Percentiles rank a stretch among this genome's conserved stretches.
Evolutionary conservation across 92 coral and sea anemone species (phyloP).

Genomic region (Zoanthus gigantus): DNA sequence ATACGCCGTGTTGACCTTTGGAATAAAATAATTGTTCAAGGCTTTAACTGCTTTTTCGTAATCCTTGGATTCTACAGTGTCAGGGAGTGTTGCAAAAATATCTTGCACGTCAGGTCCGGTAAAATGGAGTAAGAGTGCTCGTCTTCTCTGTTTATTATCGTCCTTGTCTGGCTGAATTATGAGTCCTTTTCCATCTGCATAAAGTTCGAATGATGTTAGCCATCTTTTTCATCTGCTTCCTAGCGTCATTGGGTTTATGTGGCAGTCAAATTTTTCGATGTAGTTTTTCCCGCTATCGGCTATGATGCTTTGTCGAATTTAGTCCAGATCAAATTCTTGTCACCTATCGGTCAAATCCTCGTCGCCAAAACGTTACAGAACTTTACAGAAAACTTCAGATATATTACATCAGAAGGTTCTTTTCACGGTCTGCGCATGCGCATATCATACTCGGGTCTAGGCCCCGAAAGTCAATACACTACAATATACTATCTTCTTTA

Average conservation of each 20-base stretch:
- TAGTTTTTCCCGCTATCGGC: slow-evolving; percentile 1
- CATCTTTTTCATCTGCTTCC: slow-evolving; percentile 40
- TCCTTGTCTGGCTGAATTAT: slow-evolving; percentile 28
- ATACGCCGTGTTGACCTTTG: slow-evolving; percentile 31
- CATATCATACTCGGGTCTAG: neutral
- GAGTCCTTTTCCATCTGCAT: slow-evolving; percentile 38
- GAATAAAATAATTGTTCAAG: neutral
- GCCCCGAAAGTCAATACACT: too few relatives aligned
- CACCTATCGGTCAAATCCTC: slow-evolving; percentile 27
- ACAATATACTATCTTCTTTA: too few relatives aligned
- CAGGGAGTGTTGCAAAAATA: slow-evolving; percentile 39
- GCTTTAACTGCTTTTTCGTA: slow-evolving; percentile 39
- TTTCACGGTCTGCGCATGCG: neutral
- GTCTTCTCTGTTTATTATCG: slow-evolving; percentile 32
- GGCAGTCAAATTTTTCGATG: slow-evolving; percentile 38
- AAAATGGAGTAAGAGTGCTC: slow-evolving; percentile 42
- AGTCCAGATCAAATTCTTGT: slow-evolving; percentile 2
- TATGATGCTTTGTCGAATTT: neutral
- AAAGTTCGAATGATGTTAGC: slow-evolving; percentile 40
- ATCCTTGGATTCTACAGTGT: slow-evolving; percentile 30
- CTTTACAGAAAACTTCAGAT: too few relatives aligned
- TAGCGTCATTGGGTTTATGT: slow-evolving; percentile 29
- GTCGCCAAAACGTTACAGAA: neutral
- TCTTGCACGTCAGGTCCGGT: slow-evolving; percentile 49
- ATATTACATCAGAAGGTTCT: too few relatives aligned